A percentile compares a stretch with the other conserved stretches of the same genome.
phyloP scores from a whole-genome alignment of 2,797 vertebrate species.

The Anableps anableps region DNA sequence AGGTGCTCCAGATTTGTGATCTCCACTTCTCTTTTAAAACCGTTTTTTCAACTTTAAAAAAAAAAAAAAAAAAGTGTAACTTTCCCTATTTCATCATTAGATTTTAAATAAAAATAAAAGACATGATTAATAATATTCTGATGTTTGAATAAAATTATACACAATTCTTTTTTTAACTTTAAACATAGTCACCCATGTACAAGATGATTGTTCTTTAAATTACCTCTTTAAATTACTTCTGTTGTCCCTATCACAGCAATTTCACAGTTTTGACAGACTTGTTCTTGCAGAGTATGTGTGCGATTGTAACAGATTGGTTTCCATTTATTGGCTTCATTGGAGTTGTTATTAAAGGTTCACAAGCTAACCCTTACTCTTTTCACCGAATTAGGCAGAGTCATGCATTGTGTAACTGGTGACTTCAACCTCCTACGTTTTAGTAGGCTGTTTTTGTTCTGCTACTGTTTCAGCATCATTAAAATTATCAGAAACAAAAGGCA shows the following conservation, averaged over 20 bases:
- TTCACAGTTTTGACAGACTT: constrained; percentile 19
- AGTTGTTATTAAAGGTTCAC: constrained; percentile 25
- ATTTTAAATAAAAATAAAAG: constrained; percentile 81
- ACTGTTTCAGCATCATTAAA: neutral
- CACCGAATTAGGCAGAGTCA: neutral
- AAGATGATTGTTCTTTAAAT: constrained; percentile 82
- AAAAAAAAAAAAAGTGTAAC: constrained; percentile 75
- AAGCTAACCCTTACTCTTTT: neutral
- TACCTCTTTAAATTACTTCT: constrained; percentile 38
- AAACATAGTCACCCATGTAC: constrained; percentile 73
- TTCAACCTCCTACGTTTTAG: neutral
- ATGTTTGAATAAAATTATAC: constrained; percentile 74
- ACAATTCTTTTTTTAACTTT: constrained; percentile 59
- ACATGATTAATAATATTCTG: constrained; percentile 76
- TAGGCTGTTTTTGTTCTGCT: neutral
- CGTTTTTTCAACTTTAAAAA: constrained; percentile 69
- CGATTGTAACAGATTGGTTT: constrained; percentile 38
- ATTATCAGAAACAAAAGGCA: neutral
- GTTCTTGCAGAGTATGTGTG: neutral
- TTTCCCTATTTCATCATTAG: constrained; percentile 49
- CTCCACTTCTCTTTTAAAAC: constrained; percentile 82
- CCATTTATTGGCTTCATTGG: constrained; percentile 47
- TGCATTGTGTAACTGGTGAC: neutral
- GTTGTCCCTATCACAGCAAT: constrained; percentile 7
- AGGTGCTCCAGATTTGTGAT: constrained; percentile 90